A percentile compares a stretch with the other conserved stretches of the same genome.
Evolutionary conservation across 2,113 vertebrate species (phyloP).

Genomic region (Rhagologus leucostigma): DNA sequence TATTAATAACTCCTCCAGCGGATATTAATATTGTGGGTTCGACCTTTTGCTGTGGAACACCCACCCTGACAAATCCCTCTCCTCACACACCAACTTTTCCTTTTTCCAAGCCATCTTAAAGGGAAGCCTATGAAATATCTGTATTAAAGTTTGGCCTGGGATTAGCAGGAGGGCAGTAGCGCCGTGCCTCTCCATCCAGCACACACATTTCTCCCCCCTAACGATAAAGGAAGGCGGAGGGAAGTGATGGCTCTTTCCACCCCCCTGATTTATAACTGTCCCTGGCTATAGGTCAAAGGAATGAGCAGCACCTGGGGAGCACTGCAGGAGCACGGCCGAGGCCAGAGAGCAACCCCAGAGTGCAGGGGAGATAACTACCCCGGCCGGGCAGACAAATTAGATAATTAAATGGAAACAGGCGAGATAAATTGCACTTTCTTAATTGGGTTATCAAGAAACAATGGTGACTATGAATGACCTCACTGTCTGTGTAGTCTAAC

Average conservation of each 20-base stretch:
- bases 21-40: background rate
- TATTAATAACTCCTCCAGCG: background rate
- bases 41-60: background rate
- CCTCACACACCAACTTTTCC: background rate
- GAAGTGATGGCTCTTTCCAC: background rate
- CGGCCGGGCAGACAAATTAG: constrained; percentile 65
- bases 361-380: constrained; percentile 5
- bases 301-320: constrained; percentile 60
- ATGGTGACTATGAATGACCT: constrained; percentile 66
- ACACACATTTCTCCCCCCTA: background rate
- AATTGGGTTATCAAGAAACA: constrained; percentile 74
- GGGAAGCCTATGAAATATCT: background rate
- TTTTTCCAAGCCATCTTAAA: background rate
- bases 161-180: background rate
- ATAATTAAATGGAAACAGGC: constrained; percentile 72
- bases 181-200: background rate
- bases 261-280: constrained; percentile 19
- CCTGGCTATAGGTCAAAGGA: constrained; percentile 41
- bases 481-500: constrained; percentile 67
- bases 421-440: constrained; percentile 73
- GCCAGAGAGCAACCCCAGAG: background rate
- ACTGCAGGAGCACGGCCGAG: background rate
- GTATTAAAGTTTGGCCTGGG: background rate
- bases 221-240: background rate
- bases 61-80: background rate